Evolutionary conservation across 2,888 invertebrate species (phyloP), one percentile per base, ranked within the genome.

Genomic region (Drosophila putrida): DNA sequence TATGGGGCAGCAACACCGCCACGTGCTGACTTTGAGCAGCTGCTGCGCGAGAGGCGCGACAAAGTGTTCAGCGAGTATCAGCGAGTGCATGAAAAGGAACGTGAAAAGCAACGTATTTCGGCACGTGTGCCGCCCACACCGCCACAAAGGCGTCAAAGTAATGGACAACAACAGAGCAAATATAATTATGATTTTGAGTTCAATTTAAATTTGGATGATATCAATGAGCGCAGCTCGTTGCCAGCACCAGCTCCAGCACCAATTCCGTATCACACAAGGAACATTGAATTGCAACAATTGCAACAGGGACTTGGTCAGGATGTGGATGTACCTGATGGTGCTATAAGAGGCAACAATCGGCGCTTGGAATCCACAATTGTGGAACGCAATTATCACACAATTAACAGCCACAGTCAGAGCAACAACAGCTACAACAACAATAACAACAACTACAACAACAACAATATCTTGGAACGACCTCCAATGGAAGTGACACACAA

Each of bases 321-420:
- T 57, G 61, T 76, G 73, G 88, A 91, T 86, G 82, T 90, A 71
- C 87, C 89, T 71, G 87, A 87, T 86, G 84, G 82, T 60, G 71
- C 71, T 39, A 68, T 69, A 33, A 28, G 61, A 11, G 63, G 67
- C 73, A 67, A 53, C 50, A 71, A 68, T 51, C 60, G 73, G 3
- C 75, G 74, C 67, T 61, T 80, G 70, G 72, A 75, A 59, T 74
- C 86, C 67, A 73, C 87, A 70, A 70, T 85, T 83, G 82, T 88
- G 78, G 92, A 92, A 86, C 91, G 92, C 86, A 92, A 91, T 88
- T 92, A 92, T 90, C 91, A 92, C 80, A 92, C 92, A 87, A 90
- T 92, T 88, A 90, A 72, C 72, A 78, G 78, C 78, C 73, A 55
- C 44, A 84, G 75, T 46, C 71, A 75, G 78, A 89, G 74, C 76